Evolutionary conservation across 2,113 vertebrate species (phyloP), one percentile per base, ranked within the genome.

Genomic region (Syngnathus floridae): DNA sequence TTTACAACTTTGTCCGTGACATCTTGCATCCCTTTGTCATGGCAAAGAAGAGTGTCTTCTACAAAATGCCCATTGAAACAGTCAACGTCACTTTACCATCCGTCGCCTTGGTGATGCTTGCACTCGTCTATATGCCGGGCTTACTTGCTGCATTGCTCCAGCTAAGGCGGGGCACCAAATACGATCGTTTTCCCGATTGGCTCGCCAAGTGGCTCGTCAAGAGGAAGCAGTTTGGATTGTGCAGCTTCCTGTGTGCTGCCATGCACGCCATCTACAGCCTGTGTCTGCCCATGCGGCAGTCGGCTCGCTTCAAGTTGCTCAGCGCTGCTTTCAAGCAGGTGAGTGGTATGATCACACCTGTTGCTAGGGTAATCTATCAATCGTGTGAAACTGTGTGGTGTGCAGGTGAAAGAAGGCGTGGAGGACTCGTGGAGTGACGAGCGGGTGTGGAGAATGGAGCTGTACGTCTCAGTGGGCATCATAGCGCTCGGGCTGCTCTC

Each of bases 401-500:
- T 64, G 2, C 86, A 98, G 96, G 88, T 94, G 69, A 58, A 90
- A 71, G 74, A 75, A 12, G 91, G 91, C 36, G 82, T 82, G 78
- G 88, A 88, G 77, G 78, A 86, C 80, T 58, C 87, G 17, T 99
- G 95, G 95, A 85, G 87, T n/a, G 92, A 95, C 55, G 91, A 91
- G 72, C 91, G 93, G 51, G 95, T 97, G 76, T 99, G 96, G 97
- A 86, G 94, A 66, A 94, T 95, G 94, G 97, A 99, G 89, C 90
- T 98, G 54, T 98, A 98, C 79, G 63, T 99, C 26, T 96, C 94
- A 0, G 85, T 89, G 81, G 97, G 97, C 79, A 93, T 99, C 77
- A 87, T 98, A 88, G 95, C 94, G 43, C 90, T 99, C 1, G 95
- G 94, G 26, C 82, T 93, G 21, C 91, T 98, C 68, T 93, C 93